These are phyloP conservation scores for Cryptotermes secundus DNA, from an alignment of 1,140 invertebrate species.

Conservation along the genomic window DNA sequence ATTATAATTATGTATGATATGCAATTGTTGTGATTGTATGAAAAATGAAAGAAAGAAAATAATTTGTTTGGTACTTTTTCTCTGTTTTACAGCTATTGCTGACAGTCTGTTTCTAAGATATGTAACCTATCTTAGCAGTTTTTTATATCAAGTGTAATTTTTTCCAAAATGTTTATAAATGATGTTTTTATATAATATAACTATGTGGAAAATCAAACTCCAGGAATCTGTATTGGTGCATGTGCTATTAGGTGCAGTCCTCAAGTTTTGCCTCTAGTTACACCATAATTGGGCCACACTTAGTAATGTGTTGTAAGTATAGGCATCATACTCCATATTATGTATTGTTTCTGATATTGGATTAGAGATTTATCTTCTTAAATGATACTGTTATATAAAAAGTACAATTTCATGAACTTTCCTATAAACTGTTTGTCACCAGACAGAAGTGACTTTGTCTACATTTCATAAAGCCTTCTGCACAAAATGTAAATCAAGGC, in stretches of 20 bases:
- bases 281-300: no score
- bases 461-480: neutral
- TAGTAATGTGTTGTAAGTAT: neutral
- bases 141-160: conserved; percentile 15
- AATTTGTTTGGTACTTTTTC: conserved; percentile 27
- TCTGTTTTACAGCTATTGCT: conserved; percentile 21
- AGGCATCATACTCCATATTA: neutral
- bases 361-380: neutral
- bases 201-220: no score
- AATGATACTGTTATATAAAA: neutral
- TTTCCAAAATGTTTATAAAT: neutral
- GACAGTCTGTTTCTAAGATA: conserved; percentile 6
- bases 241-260: no score
- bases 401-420: neutral
- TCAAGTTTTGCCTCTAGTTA: no score
- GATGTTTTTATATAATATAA: neutral
- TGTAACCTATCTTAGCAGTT: conserved; percentile 7
- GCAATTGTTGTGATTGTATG: conserved; percentile 32
- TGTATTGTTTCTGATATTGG: neutral
- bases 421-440: neutral
- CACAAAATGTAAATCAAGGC: neutral
- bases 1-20: conserved; percentile 31
- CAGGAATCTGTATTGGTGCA: no score
- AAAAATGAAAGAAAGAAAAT: neutral
- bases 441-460: neutral